These are phyloP conservation scores for Parasteatoda lunata DNA, from an alignment of 2,888 invertebrate genomes.

Conservation along the genomic window DNA sequence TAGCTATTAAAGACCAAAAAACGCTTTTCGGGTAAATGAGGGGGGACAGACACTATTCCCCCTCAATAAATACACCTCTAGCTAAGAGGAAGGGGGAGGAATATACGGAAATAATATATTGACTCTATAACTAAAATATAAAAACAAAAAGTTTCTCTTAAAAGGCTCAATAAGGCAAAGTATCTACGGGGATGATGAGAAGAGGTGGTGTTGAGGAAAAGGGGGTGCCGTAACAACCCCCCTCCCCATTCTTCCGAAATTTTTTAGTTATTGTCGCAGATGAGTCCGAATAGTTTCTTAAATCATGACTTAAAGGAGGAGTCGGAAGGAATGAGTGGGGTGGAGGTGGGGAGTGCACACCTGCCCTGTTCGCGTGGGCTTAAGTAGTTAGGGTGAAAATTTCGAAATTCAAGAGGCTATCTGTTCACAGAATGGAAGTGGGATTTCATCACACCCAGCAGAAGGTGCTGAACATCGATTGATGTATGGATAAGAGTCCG, in stretches of 20 bases:
- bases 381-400: constrained; percentile 32
- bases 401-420: constrained; percentile 46
- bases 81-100: background rate
- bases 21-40: background rate
- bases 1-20: background rate
- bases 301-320: constrained; percentile 56
- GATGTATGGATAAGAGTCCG: too few species aligned
- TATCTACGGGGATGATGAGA: constrained; percentile 15
- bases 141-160: background rate
- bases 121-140: background rate
- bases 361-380: constrained; percentile 35
- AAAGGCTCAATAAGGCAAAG: constrained; percentile 33
- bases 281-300: constrained; percentile 31
- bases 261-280: constrained; percentile 24
- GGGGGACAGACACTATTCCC: constrained; percentile 22
- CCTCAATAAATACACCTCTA: constrained; percentile 51
- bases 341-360: constrained; percentile 23
- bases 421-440: constrained; percentile 15
- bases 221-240: background rate
- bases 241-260: background rate
- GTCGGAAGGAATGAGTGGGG: background rate
- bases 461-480: background rate
- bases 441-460: constrained; percentile 38
- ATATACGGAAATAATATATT: background rate
- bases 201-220: constrained; percentile 5